Conservation (phyloP, 2,113 vertebrate genomes). For the Xenopus borealis region DNA sequence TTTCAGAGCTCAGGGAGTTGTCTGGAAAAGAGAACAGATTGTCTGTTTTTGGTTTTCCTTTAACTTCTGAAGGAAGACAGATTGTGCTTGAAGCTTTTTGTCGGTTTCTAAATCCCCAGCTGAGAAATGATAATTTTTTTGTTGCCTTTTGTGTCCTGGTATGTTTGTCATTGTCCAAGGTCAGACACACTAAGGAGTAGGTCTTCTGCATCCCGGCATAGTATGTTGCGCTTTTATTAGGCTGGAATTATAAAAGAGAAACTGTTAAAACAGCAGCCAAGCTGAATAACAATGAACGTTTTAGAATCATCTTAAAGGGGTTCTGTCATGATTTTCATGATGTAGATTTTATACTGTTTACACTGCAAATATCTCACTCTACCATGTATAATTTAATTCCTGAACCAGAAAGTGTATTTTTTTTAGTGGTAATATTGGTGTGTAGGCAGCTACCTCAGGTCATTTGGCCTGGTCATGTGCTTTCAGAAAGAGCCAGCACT, state of each 20-base stretch:
- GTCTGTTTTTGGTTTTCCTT: slow-evolving; percentile 61
- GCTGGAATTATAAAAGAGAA: slow-evolving; percentile 58
- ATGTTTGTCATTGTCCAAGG: slow-evolving; percentile 73
- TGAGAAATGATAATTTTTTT: slow-evolving; percentile 88
- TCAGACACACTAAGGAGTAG: slow-evolving; percentile 92
- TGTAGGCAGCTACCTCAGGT: too few relatives aligned
- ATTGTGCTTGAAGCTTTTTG: slow-evolving; percentile 90
- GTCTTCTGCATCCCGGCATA: slow-evolving; percentile 89
- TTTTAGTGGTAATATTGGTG: too few relatives aligned
- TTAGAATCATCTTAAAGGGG: too few relatives aligned
- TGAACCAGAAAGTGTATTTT: too few relatives aligned
- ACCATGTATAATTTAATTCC: too few relatives aligned
- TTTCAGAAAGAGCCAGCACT: too few relatives aligned
- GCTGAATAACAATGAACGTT: too few relatives aligned
- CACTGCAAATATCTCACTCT: too few relatives aligned
- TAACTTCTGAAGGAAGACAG: slow-evolving; percentile 78
- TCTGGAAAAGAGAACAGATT: slow-evolving; percentile 70
- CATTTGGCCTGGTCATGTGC: too few relatives aligned
- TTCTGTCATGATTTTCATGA: too few relatives aligned
- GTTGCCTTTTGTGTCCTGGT: slow-evolving; percentile 78
- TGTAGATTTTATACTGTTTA: too few relatives aligned
- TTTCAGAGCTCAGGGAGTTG: slow-evolving; percentile 70
- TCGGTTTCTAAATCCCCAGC: slow-evolving; percentile 88
- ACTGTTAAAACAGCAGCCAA: neutral
- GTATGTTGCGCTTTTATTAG: slow-evolving; percentile 87